Percentiles rank a stretch among this genome's conserved stretches.
These are phyloP conservation scores for Gymnothorax reevesii DNA, from an alignment of 2,797 vertebrate species.

Conservation along the genomic window DNA sequence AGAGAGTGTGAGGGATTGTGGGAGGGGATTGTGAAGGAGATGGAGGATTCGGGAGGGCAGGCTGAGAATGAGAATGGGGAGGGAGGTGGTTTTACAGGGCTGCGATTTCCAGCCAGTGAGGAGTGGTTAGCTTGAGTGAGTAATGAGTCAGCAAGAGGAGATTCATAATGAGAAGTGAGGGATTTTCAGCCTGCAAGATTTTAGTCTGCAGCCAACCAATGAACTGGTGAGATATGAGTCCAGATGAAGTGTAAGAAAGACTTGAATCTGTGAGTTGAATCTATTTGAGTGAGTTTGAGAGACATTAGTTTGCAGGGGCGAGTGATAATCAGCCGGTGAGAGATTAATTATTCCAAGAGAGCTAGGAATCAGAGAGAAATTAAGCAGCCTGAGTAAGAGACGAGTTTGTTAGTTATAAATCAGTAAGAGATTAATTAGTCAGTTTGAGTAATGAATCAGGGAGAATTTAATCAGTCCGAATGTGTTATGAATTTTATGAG, in stretches of 20 bases:
- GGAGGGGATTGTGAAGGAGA: slow-evolving; percentile 11
- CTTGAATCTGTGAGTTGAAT: background rate
- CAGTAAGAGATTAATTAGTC: slow-evolving; percentile 1
- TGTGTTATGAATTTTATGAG: background rate
- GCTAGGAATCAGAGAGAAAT: background rate
- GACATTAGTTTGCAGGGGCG: background rate
- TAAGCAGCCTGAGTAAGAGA: background rate
- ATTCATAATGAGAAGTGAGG: background rate
- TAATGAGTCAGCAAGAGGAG: background rate
- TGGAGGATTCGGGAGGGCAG: background rate
- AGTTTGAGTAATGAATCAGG: background rate
- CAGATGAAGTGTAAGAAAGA: background rate
- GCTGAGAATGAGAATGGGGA: background rate
- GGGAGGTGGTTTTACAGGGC: background rate
- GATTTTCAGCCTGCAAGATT: background rate
- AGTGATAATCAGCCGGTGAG: background rate
- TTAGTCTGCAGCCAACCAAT: background rate
- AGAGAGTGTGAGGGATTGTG: slow-evolving; percentile 21
- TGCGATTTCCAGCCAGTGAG: background rate
- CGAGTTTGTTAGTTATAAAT: background rate
- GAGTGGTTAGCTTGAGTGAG: background rate
- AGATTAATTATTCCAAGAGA: background rate
- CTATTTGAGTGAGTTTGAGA: background rate
- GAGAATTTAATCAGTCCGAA: background rate
- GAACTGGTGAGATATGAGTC: background rate